These are phyloP conservation scores for Andrena marginata DNA, from an alignment of 2,888 invertebrate genomes.

Conservation along the genomic window DNA sequence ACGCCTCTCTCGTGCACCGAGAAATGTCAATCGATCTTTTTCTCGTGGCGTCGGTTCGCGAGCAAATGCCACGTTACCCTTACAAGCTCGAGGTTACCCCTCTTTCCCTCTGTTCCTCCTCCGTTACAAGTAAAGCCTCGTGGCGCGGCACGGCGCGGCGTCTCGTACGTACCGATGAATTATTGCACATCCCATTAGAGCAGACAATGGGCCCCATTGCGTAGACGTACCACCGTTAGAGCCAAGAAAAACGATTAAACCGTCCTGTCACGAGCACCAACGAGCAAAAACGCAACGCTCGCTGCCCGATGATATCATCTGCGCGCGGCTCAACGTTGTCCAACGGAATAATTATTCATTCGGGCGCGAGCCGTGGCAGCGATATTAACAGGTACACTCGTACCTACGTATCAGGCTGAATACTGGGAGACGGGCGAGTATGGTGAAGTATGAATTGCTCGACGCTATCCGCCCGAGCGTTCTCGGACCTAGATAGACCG, in stretches of 20 bases:
- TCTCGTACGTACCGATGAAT: constrained; percentile 64
- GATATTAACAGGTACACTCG: constrained; percentile 25
- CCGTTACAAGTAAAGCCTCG: not conserved
- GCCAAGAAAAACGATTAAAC: constrained; percentile 46
- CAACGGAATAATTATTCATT: constrained; percentile 32
- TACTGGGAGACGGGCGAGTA: not conserved
- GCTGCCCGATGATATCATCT: constrained; percentile 34
- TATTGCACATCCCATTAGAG: constrained; percentile 63
- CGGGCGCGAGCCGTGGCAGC: not conserved
- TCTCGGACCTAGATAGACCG: not conserved
- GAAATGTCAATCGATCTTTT: constrained; percentile 73
- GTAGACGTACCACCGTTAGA: constrained; percentile 41
- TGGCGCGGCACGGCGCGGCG: constrained; percentile 14
- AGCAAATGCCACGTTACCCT: constrained; percentile 65
- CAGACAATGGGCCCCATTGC: constrained; percentile 62
- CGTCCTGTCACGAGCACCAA: constrained; percentile 21
- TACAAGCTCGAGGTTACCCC: constrained; percentile 9
- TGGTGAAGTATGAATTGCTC: not conserved
- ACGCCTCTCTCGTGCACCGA: constrained; percentile 49
- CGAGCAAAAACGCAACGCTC: constrained; percentile 8
- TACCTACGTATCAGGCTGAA: not conserved
- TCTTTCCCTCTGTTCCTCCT: not conserved
- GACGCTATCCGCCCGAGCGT: not conserved
- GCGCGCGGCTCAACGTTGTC: constrained; percentile 10
- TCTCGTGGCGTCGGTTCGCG: constrained; percentile 21